These are phyloP conservation scores for Hyles euphorbiae DNA, from an alignment of 1,140 invertebrate species.

Conservation along the genomic window DNA sequence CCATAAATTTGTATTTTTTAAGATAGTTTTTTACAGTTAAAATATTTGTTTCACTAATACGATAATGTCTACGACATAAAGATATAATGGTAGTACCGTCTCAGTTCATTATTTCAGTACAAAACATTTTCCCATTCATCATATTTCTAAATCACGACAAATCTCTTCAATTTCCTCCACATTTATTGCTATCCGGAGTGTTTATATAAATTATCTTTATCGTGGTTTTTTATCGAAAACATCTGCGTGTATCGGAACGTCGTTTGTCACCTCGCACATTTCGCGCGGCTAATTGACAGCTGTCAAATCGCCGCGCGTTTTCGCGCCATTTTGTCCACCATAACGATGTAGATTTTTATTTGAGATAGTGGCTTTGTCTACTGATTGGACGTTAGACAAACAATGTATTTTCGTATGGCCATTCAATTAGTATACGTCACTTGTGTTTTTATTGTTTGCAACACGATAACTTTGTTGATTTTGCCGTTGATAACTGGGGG, in stretches of 20 bases:
- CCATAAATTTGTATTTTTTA: too few relatives aligned
- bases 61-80: too few relatives aligned
- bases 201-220: too few relatives aligned
- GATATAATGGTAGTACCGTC: too few relatives aligned
- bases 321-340: constrained; percentile 49
- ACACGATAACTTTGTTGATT: not conserved
- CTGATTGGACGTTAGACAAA: constrained; percentile 6
- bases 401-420: constrained; percentile 5
- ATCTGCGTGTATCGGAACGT: constrained; percentile 36
- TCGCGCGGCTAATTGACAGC: constrained; percentile 62
- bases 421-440: constrained; percentile 4
- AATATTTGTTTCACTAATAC: too few relatives aligned
- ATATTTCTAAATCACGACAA: too few relatives aligned
- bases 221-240: too few relatives aligned
- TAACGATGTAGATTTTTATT: constrained; percentile 61
- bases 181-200: too few relatives aligned
- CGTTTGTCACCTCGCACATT: constrained; percentile 44
- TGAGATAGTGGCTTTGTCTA: constrained; percentile 8
- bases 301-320: constrained; percentile 55
- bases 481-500: not conserved
- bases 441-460: constrained; percentile 2
- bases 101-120: too few relatives aligned
- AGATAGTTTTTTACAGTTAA: too few relatives aligned
- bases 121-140: too few relatives aligned
- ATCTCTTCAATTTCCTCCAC: too few relatives aligned